A percentile compares a stretch with the other conserved stretches of the same genome.
Conservation (phyloP, 1,140 invertebrate genomes). For the Pemphigus obesinymphae region DNA sequence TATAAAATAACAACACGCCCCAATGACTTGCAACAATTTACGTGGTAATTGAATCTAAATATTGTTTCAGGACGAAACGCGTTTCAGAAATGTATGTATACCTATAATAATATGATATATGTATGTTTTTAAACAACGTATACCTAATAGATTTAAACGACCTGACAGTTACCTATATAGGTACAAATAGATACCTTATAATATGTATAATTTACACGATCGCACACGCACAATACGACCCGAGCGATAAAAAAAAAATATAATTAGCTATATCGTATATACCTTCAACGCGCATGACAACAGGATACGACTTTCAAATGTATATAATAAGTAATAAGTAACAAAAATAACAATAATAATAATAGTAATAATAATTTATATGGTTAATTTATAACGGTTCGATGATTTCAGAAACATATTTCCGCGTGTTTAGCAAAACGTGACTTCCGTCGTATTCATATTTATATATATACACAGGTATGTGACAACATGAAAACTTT, state of each 20-base stretch:
- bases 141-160: background rate
- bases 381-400: conserved; percentile 16
- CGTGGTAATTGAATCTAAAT: conserved; percentile 38
- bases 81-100: background rate
- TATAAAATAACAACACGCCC: conserved; percentile 21
- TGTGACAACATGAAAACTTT: background rate
- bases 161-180: background rate
- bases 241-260: background rate
- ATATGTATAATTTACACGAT: background rate
- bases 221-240: background rate
- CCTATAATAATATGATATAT: too few relatives aligned
- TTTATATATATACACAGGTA: background rate
- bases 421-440: background rate
- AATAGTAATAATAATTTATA: background rate
- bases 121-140: conserved; percentile 7
- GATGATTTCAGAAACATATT: background rate
- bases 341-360: background rate
- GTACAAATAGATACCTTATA: background rate
- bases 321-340: too few relatives aligned
- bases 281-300: background rate
- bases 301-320: background rate
- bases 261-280: background rate
- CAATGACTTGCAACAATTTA: conserved; percentile 37
- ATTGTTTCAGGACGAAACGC: conserved; percentile 21
- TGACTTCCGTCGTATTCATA: background rate